A percentile compares a stretch with the other conserved stretches of the same genome.
These are phyloP conservation scores for Rhagonycha lutea DNA, from an alignment of 2,888 invertebrate species.

Conservation along the genomic window DNA sequence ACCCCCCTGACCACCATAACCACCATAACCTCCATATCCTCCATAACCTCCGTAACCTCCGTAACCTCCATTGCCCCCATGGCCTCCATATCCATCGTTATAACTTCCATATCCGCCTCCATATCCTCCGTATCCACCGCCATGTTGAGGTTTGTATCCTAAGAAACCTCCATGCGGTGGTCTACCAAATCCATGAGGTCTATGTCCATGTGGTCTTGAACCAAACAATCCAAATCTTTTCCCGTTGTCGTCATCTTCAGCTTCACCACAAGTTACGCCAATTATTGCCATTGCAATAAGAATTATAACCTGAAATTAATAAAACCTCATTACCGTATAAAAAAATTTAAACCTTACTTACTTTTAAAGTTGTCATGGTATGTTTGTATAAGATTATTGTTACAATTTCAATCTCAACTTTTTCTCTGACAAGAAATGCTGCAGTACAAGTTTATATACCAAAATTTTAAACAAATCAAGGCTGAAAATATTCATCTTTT, in stretches of 20 bases:
- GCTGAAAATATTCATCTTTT: background rate
- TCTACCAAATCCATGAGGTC: background rate
- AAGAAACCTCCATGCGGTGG: background rate
- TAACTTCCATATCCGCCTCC: background rate
- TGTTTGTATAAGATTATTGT: background rate
- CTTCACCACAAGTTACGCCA: background rate
- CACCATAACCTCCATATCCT: constrained; percentile 17
- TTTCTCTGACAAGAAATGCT: background rate
- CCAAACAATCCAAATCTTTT: background rate
- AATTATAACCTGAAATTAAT: background rate
- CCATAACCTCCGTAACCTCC: constrained; percentile 24
- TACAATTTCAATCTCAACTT: background rate
- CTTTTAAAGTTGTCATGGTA: background rate
- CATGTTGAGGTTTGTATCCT: background rate
- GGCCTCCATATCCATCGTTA: constrained; percentile 1
- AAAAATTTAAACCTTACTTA: background rate
- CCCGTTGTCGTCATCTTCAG: background rate
- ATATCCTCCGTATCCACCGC: background rate
- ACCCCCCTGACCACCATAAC: constrained; percentile 19
- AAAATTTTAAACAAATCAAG: background rate
- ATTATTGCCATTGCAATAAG: background rate
- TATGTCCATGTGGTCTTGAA: background rate
- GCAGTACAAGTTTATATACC: constrained; percentile 6
- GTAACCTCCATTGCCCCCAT: constrained; percentile 14
- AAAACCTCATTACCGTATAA: background rate